Percentiles rank a stretch among this genome's conserved stretches.
Conservation (phyloP, 2,888 invertebrate species). For the Deroplatys truncata region DNA sequence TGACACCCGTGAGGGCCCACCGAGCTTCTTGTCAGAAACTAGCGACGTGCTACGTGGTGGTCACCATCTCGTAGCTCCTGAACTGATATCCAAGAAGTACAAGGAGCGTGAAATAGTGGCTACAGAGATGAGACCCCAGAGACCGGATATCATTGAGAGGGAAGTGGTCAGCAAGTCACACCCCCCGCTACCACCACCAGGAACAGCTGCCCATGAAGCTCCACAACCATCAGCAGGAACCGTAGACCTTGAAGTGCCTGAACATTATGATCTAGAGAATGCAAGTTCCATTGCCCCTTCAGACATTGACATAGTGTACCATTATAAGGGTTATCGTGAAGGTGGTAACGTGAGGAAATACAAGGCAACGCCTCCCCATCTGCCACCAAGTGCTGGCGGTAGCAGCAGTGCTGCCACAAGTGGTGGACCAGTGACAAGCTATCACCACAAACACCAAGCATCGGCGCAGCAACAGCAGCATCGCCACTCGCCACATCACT, state of each 20-base stretch:
- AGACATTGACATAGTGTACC: slow-evolving; percentile 94
- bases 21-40: slow-evolving; percentile 62
- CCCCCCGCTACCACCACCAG: slow-evolving; percentile 70
- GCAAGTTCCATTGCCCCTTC: slow-evolving; percentile 97
- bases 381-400: slow-evolving; percentile 31
- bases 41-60: slow-evolving; percentile 68
- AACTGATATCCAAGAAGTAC: slow-evolving; percentile 82
- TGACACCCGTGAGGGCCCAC: slow-evolving; percentile 43
- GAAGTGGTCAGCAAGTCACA: slow-evolving; percentile 83
- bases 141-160: slow-evolving; percentile 91
- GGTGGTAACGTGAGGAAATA: slow-evolving; percentile 76
- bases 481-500: slow-evolving; percentile 71
- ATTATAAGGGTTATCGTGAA: slow-evolving; percentile 90
- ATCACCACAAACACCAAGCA: slow-evolving; percentile 67
- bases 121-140: slow-evolving; percentile 62
- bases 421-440: slow-evolving; percentile 60
- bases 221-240: slow-evolving; percentile 41
- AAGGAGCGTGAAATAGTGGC: slow-evolving; percentile 77
- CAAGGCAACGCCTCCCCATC: slow-evolving; percentile 73
- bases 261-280: slow-evolving; percentile 95
- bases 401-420: background rate
- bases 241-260: slow-evolving; percentile 77
- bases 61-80: slow-evolving; percentile 79
- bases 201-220: slow-evolving; percentile 50
- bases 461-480: slow-evolving; percentile 64